Percentiles rank a stretch among this genome's conserved stretches.
These are phyloP conservation scores for Fissipunctia ypsillon DNA, from an alignment of 2,888 invertebrate species.

Conservation along the genomic window DNA sequence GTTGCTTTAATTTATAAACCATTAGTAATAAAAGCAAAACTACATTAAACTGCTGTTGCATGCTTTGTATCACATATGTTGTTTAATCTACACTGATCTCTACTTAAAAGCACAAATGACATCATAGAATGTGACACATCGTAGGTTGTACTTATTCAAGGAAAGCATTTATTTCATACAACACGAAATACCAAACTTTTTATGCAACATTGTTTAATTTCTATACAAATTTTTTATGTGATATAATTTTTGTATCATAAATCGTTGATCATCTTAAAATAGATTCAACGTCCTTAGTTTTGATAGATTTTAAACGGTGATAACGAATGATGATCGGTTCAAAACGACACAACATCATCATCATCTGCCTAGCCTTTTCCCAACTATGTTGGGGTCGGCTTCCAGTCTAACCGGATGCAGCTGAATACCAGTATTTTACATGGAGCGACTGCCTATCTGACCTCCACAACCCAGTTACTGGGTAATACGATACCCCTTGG, in stretches of 20 bases:
- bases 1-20: slow-evolving; percentile 27
- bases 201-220: neutral
- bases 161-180: neutral
- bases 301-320: neutral
- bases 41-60: slow-evolving; percentile 27
- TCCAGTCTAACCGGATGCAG: too few species aligned
- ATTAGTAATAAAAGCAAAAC: slow-evolving; percentile 43
- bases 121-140: neutral
- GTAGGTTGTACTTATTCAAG: neutral
- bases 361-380: too few species aligned
- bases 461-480: too few species aligned
- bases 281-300: neutral
- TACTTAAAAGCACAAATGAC: slow-evolving; percentile 58
- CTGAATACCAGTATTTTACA: too few species aligned
- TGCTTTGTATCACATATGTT: slow-evolving; percentile 38
- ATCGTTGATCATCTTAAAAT: neutral
- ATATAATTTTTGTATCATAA: too few species aligned
- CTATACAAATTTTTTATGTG: neutral
- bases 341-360: too few species aligned
- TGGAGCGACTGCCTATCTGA: too few species aligned
- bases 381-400: too few species aligned
- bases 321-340: too few species aligned
- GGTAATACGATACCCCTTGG: too few species aligned
- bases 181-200: neutral
- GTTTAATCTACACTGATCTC: slow-evolving; percentile 73